Conservation (phyloP, 2,797 vertebrate species). For the Anableps anableps region DNA sequence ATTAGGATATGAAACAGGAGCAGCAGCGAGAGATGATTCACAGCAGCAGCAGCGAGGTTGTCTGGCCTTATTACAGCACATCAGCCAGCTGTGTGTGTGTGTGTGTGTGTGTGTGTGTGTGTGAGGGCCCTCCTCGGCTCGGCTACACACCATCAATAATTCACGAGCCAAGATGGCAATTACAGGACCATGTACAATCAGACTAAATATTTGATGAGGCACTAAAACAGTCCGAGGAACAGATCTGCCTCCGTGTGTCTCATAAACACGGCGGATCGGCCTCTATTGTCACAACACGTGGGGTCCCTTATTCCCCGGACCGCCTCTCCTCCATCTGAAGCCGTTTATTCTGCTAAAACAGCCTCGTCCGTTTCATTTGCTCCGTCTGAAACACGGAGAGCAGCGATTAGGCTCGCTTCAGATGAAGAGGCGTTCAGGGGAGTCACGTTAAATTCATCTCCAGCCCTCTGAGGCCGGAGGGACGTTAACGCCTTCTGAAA, state of each 20-base stretch:
- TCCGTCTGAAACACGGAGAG: conserved; percentile 66
- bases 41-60: conserved; percentile 28
- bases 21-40: conserved; percentile 62
- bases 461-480: too few relatives aligned
- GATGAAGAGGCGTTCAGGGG: conserved; percentile 21
- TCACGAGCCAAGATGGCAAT: conserved; percentile 85
- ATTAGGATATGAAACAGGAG: conserved; percentile 72
- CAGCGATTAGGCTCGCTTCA: conserved; percentile 17
- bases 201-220: conserved; percentile 88
- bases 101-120: conserved; percentile 33
- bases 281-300: conserved; percentile 69
- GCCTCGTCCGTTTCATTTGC: conserved; percentile 67
- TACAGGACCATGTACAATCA: conserved; percentile 87
- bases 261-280: conserved; percentile 23
- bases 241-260: conserved; percentile 70
- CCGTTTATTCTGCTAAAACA: conserved; percentile 74
- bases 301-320: conserved; percentile 66
- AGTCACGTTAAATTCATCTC: too few relatives aligned
- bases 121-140: conserved; percentile 67
- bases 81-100: conserved; percentile 26
- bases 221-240: conserved; percentile 85
- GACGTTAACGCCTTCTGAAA: too few relatives aligned
- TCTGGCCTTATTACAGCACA: conserved; percentile 20
- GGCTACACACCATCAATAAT: conserved; percentile 84
- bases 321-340: conserved; percentile 59